Percentiles rank a stretch among this genome's conserved stretches.
phyloP scores from a whole-genome alignment of 2,888 invertebrate species.

The Cheilosia vernalis region DNA sequence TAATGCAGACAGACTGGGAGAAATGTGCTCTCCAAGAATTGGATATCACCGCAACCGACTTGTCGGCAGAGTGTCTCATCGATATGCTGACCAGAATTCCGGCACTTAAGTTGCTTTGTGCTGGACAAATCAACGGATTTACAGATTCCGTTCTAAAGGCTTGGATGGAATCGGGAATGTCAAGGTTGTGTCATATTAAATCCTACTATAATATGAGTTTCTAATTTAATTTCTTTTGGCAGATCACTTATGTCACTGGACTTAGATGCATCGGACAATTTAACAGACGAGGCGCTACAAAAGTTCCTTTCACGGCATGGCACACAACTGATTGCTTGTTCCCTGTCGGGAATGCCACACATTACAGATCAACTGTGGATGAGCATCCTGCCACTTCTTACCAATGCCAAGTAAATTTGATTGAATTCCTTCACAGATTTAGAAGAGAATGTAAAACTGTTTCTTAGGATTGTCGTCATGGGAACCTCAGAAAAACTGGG shows the following conservation, averaged over 20 bases:
- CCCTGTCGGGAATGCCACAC: constrained; percentile 97
- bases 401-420: constrained; percentile 92
- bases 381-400: constrained; percentile 94
- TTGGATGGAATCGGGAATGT: constrained; percentile 94
- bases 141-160: constrained; percentile 97
- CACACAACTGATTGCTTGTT: constrained; percentile 93
- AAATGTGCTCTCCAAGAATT: constrained; percentile 96
- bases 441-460: not conserved
- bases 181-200: constrained; percentile 83
- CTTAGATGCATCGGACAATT: constrained; percentile 96
- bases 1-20: constrained; percentile 99
- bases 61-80: constrained; percentile 95
- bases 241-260: constrained; percentile 93
- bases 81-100: constrained; percentile 95
- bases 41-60: constrained; percentile 98
- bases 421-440: constrained; percentile 1
- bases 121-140: constrained; percentile 98
- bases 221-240: constrained; percentile 26
- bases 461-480: constrained; percentile 95
- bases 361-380: constrained; percentile 99
- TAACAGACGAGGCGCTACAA: constrained; percentile 95
- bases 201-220: not conserved
- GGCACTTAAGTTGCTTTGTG: constrained; percentile 93
- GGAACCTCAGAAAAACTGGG: constrained; percentile 98
- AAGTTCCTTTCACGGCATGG: constrained; percentile 96